Evolutionary conservation across 1,140 invertebrate species (phyloP), one percentile per base, ranked within the genome.

Genomic region (Euwallacea similis): DNA sequence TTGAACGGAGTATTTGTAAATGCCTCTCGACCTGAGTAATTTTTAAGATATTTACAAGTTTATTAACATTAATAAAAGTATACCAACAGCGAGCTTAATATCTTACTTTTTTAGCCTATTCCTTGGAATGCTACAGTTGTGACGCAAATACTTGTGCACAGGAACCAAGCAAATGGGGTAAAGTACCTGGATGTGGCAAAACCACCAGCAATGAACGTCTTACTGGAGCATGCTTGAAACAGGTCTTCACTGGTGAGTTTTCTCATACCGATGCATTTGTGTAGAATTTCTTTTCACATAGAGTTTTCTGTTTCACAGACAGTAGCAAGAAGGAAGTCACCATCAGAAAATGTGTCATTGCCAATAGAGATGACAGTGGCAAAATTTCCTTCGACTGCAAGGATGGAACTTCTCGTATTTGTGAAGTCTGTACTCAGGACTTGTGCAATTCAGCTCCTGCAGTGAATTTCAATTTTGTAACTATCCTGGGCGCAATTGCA

Each of bases 381-480:
- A 68, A 60, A 33, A 0, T n/a, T 11, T 43, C n/a, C 10, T 53
- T 56, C 55, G 15, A 2, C 4, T 70, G 67, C 50, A 65, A 66
- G 10, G 46, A 65, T 7, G 67, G 62, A 21, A 73, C 67, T 8
- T 50, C 61, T 7, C 16, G 55, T 15, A 15, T 66, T 44, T 85
- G 83, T 66, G 77, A 84, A 66, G 81, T 83, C 63, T 84, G 86
- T 77, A 84, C 79, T 64, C 84, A 83, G 60, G 83, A 84, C 74
- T 83, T 85, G 65, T 88, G 87, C 76, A 87, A 86, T 44, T 84
- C 85, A 8, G 84, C 84, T 0, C 79, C 82, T n/a, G 79, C 82
- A 8, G 72, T 82, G 8, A 78, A 78, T 33, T 83, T 83, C 13
- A 74, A 81, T 56, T 81, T 83, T 2, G 74, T 83, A n/a, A 80